Percentiles rank a stretch among this genome's conserved stretches.
Conservation (phyloP, 2,113 vertebrate species). For the Tapirus terrestris region DNA sequence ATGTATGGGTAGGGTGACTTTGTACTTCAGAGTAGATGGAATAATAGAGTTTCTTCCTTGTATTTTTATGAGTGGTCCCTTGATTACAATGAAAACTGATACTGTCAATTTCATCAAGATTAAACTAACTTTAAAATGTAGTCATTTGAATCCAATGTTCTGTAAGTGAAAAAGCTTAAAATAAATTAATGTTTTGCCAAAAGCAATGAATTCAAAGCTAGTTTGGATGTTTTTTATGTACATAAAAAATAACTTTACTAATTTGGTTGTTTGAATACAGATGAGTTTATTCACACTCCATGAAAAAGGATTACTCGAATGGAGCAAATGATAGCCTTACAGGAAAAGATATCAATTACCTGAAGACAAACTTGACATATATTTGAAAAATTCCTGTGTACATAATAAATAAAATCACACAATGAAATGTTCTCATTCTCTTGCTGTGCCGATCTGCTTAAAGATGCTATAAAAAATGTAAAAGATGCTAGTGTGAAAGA, state of each 20-base stretch:
- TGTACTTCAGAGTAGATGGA: constrained; percentile 44
- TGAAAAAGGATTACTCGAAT: constrained; percentile 1
- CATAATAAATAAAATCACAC: constrained; percentile 14
- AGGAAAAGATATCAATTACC: neutral
- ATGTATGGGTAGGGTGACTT: neutral
- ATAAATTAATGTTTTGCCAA: constrained; percentile 37
- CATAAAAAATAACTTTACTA: constrained; percentile 30
- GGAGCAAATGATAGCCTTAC: constrained; percentile 24
- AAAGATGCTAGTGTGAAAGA: neutral
- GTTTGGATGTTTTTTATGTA: constrained; percentile 31
- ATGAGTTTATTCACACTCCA: constrained; percentile 35
- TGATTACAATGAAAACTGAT: neutral
- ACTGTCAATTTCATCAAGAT: constrained; percentile 51
- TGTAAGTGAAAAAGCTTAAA: neutral
- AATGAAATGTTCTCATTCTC: neutral
- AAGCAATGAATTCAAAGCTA: constrained; percentile 62
- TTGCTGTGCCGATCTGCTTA: neutral
- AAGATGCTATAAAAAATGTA: neutral
- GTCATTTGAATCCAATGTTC: constrained; percentile 52
- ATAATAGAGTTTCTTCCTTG: neutral
- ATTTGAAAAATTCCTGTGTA: neutral
- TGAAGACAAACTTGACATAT: neutral
- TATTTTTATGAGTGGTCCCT: neutral
- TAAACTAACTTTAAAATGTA: constrained; percentile 70
- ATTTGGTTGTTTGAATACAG: constrained; percentile 30